These are phyloP conservation scores for Gymnogyps californianus DNA, from an alignment of 2,113 vertebrate species.

Conservation along the genomic window DNA sequence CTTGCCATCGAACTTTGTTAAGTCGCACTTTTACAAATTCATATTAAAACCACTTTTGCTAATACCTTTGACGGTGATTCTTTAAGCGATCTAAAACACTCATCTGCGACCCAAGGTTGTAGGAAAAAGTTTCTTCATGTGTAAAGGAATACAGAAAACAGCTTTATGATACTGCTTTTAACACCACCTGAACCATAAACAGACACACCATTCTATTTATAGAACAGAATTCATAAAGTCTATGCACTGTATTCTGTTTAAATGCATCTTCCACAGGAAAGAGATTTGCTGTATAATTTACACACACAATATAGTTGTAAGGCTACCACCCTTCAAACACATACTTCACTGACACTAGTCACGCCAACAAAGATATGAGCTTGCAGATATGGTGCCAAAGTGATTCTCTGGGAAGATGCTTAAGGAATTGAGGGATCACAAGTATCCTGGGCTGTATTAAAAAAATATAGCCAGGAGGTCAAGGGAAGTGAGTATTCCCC, in stretches of 20 bases:
- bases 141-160: neutral
- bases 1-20: too few species aligned
- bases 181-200: neutral
- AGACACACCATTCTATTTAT: neutral
- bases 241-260: neutral
- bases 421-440: neutral
- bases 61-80: too few species aligned
- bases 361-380: neutral
- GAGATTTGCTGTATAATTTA: neutral
- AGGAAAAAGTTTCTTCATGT: neutral
- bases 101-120: neutral
- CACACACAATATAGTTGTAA: neutral
- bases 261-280: neutral
- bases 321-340: accelerated
- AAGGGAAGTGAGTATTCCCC: neutral
- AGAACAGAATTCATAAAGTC: neutral
- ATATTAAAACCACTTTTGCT: too few species aligned
- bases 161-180: neutral
- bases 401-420: neutral
- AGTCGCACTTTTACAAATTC: too few species aligned
- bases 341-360: neutral
- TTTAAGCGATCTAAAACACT: too few species aligned
- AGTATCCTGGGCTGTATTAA: neutral
- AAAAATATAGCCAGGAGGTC: neutral
- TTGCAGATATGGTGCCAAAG: neutral